Base-by-base conservation (phyloP, 1,140 invertebrate genomes). In the Brachionus rotundiformis region DNA sequence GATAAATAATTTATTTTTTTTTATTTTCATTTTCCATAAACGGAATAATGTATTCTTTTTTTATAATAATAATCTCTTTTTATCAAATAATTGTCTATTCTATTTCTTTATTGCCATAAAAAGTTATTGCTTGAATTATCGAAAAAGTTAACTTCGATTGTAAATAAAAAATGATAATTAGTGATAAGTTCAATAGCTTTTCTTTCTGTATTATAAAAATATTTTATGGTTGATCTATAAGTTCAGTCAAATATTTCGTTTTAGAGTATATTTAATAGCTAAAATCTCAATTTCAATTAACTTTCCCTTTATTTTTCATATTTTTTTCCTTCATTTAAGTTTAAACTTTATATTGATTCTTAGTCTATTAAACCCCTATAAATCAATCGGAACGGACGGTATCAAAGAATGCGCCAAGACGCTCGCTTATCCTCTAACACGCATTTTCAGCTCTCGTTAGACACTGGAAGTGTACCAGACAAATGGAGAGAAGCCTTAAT, bases 71-170 rank as follows among this genome's bases (percentile, higher is more conserved):
- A 49, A n/a, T 49, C 47, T 49, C 3, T 49, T 16, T 49, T 49
- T 49, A n/a, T 16, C 16, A 11, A 49, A 5, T 16, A 16, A 7
- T 16, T 49, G 16, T 49, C 47, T 23, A 49, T 49, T 49, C 47
- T 91, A 83, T 49, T 49, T 49, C 16, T 49, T 16, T 49, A 91
- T 91, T 83, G 16, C 47, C 47, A 49, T 49, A 49, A 23, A 47
- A 76, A 49, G 47, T 23, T 11, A 49, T 49, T 19, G 1, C 0
- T 49, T 49, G 47, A 49, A 49, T 49, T 5, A 49, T 49, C 7
- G 16, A 49, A 49, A 16, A 49, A 49, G 47, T 16, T 49, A n/a
- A 49, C 47, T 49, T 49, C 13, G n/a, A 5, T 49, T 16, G 47
- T 49, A 49, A 6, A 49, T 49, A 49, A 49, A 49, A 49, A 49